Conservation (phyloP, 2,888 invertebrate genomes). For the Agrotis puta region DNA sequence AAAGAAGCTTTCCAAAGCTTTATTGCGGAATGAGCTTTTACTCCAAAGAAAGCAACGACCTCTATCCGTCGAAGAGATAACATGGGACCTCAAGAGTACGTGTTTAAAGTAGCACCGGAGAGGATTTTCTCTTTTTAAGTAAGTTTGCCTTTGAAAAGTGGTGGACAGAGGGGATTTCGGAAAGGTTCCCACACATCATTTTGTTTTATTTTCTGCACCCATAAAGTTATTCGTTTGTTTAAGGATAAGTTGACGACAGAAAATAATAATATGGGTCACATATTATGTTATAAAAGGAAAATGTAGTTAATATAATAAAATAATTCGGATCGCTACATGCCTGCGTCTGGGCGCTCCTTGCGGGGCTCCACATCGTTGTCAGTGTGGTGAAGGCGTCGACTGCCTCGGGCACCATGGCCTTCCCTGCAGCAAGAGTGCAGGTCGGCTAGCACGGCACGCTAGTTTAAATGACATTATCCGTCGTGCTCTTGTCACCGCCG, state of each 20-base stretch:
- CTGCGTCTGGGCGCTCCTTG: too few relatives aligned
- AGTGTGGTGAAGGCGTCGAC: too few relatives aligned
- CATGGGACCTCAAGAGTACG: slow-evolving; percentile 50
- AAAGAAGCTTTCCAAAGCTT: slow-evolving; percentile 29
- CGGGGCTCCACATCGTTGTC: too few relatives aligned
- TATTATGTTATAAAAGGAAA: not conserved
- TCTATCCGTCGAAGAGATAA: slow-evolving; percentile 47
- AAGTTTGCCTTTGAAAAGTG: slow-evolving; percentile 51
- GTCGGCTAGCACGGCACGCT: too few relatives aligned
- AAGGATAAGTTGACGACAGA: not conserved
- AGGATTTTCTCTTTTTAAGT: slow-evolving; percentile 58
- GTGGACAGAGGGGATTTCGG: slow-evolving; percentile 38
- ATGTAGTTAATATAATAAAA: slow-evolving; percentile 3
- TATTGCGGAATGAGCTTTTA: slow-evolving; percentile 33
- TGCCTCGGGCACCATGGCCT: too few relatives aligned
- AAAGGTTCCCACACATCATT: slow-evolving; percentile 10
- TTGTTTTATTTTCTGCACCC: slow-evolving; percentile 15
- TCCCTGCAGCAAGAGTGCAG: too few relatives aligned
- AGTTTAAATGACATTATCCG: too few relatives aligned
- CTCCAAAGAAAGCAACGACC: slow-evolving; percentile 36
- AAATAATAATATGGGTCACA: not conserved
- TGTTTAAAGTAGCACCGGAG: slow-evolving; percentile 41
- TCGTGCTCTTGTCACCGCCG: too few relatives aligned
- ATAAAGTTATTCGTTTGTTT: slow-evolving; percentile 15
- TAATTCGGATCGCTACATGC: too few relatives aligned